A percentile compares a stretch with the other conserved stretches of the same genome.
phyloP scores from a whole-genome alignment of 1,140 invertebrate species.

The Odontomachus brunneus region DNA sequence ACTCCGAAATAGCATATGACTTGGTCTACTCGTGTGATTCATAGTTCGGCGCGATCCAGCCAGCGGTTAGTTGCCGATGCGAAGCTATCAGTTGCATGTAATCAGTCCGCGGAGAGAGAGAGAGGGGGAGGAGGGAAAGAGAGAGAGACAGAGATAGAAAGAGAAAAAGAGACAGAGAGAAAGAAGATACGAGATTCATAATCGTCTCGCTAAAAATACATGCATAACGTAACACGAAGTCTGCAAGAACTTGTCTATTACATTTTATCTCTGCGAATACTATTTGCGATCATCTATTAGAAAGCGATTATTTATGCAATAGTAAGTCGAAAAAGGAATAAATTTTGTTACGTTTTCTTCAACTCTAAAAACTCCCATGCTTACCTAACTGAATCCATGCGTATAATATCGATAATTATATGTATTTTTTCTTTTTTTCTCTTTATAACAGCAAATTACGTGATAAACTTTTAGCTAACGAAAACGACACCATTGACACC shows the following conservation, averaged over 20 bases:
- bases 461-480: no score
- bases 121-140: neutral
- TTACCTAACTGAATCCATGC: neutral
- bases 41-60: conserved; percentile 37
- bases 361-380: neutral
- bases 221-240: conserved; percentile 45
- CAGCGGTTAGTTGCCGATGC: conserved; percentile 43
- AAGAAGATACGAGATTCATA: conserved; percentile 46
- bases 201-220: conserved; percentile 53
- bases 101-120: conserved; percentile 23
- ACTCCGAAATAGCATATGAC: conserved; percentile 42
- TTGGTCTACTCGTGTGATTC: conserved; percentile 43
- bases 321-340: conserved; percentile 4
- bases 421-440: no score
- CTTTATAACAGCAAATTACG: no score
- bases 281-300: conserved; percentile 13
- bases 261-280: neutral
- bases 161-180: neutral
- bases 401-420: neutral
- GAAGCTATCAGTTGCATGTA: conserved; percentile 50
- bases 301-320: conserved; percentile 31
- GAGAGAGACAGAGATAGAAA: neutral
- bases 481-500: no score
- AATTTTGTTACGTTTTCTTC: neutral
- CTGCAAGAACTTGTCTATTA: conserved; percentile 8